Conservation (phyloP, 30 jellyfish, hydroid and myxozoan species). For the Aurelia sp. region DNA sequence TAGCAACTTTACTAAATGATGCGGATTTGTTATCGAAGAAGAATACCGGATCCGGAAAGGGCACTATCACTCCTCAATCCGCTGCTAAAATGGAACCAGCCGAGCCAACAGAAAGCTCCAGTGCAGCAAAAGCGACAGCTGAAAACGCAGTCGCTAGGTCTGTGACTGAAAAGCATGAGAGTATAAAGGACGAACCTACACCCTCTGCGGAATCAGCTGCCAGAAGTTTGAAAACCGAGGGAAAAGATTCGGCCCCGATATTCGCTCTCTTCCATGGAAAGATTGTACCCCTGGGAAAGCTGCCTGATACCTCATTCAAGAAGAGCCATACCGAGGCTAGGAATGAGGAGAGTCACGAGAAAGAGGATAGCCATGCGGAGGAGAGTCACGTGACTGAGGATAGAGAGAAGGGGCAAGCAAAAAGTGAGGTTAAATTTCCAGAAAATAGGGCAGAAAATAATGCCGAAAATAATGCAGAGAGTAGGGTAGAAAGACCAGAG, state of each 20-base stretch:
- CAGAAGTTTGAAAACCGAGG: slow-evolving; percentile 62
- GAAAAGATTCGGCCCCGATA: slow-evolving; percentile 88
- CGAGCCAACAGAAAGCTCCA: slow-evolving; percentile 4
- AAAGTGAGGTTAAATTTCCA: slow-evolving; percentile 11
- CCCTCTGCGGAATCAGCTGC: slow-evolving; percentile 68
- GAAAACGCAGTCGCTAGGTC: slow-evolving; percentile 32
- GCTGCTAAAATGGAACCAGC: not conserved
- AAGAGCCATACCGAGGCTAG: slow-evolving; percentile 78
- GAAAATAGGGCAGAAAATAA: slow-evolving; percentile 13
- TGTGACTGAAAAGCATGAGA: slow-evolving; percentile 26
- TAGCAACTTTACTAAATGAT: slow-evolving; percentile 88
- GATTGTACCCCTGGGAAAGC: slow-evolving; percentile 88
- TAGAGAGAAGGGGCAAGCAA: not conserved
- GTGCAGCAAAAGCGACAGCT: slow-evolving; percentile 3
- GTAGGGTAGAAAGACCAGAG: slow-evolving; percentile 18
- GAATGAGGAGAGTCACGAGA: slow-evolving; percentile 10
- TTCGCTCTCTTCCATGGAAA: slow-evolving; percentile 94
- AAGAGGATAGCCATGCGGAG: slow-evolving; percentile 10
- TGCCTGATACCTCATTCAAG: slow-evolving; percentile 89
- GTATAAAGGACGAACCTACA: slow-evolving; percentile 32
- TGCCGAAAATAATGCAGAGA: slow-evolving; percentile 18
- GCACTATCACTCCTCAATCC: slow-evolving; percentile 48
- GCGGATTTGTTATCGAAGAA: slow-evolving; percentile 85
- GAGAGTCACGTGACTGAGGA: slow-evolving; percentile 13
- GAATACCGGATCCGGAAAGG: slow-evolving; percentile 43